Base-by-base conservation (phyloP, 1,140 invertebrate genomes). In the Drosophila cardini region DNA sequence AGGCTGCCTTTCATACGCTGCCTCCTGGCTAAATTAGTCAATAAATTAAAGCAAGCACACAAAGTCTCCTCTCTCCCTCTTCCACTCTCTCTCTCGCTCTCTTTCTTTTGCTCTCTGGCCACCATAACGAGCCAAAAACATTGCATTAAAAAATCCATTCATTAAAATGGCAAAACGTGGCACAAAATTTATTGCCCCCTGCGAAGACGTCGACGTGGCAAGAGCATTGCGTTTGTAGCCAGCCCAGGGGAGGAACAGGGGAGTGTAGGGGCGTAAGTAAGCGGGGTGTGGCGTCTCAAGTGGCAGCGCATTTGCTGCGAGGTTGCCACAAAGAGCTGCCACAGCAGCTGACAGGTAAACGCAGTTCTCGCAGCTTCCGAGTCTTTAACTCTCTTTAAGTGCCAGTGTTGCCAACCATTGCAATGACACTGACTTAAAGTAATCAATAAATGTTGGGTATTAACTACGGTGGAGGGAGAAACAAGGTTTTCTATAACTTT, bases 91-190 rank as follows among this genome's bases (percentile, higher is more conserved):
- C 46, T 50, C 26, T 30, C 10, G 2, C 11, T 30, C 52, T 36
- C 32, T 58, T 48, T 11, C 15, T 18, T 4, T 26, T 7, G 45
- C 11, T 48, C 7, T 38, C 36, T 45, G 50, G 26, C 71, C 9
- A 26, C 21, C 70, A 67, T 78, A 85, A 86, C 83, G 82, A 79
- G 83, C 79, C 76, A 68, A 87, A 76, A 87, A 86, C 84, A 87
- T 87, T 87, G 83, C 83, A 86, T 86, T 86, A 87, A 87, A 83
- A 87, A 86, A 82, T 83, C 83, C 83, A 87, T 87, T 87, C 83
- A 87, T 87, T 87, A 87, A 83, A 87, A 87, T 89, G 83, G 83
- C 83, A 79, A 87, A 85, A 85, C 80, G 83, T 85, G 83, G 82
- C 84, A 80, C 61, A 71, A 64, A 83, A 83, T 87, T 87, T 87